Percentiles rank a stretch among this genome's conserved stretches.
Evolutionary conservation across 2,888 invertebrate species (phyloP).

Genomic region (Leucophenga maculata): DNA sequence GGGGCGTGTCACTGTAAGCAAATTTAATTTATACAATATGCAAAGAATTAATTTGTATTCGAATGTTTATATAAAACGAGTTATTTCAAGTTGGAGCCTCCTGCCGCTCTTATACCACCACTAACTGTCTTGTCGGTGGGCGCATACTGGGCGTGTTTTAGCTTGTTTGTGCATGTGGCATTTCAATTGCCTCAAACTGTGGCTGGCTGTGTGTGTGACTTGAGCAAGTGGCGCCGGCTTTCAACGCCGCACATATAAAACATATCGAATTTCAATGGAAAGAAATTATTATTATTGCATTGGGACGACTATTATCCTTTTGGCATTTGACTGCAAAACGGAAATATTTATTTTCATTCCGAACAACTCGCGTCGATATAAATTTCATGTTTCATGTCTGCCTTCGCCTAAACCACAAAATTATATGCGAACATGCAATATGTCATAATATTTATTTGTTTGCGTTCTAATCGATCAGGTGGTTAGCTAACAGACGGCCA

Average conservation of each 20-base stretch:
- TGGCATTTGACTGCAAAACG: constrained; percentile 50
- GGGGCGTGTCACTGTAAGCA: constrained; percentile 66
- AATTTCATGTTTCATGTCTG: constrained; percentile 8
- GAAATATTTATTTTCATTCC: constrained; percentile 47
- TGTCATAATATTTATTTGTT: constrained; percentile 53
- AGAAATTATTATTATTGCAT: constrained; percentile 14
- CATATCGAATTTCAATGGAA: neutral
- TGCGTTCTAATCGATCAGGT: constrained; percentile 57
- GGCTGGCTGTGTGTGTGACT: too few relatives aligned
- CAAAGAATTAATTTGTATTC: constrained; percentile 62
- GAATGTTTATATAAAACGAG: constrained; percentile 22
- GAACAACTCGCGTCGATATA: neutral
- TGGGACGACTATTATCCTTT: constrained; percentile 24
- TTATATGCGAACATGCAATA: constrained; percentile 59
- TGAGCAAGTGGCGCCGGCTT: constrained; percentile 18
- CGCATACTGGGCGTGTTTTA: constrained; percentile 12
- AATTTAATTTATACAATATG: constrained; percentile 70
- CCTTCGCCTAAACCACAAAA: constrained; percentile 52
- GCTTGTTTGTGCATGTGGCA: constrained; percentile 25
- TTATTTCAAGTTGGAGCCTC: neutral
- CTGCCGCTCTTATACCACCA: constrained; percentile 27
- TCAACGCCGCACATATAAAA: neutral
- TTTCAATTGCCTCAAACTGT: constrained; percentile 1
- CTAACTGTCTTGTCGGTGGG: constrained; percentile 1
- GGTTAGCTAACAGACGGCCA: constrained; percentile 34